Evolutionary conservation across 2,888 invertebrate species (phyloP).

Genomic region (Agrenia bidenticulata): DNA sequence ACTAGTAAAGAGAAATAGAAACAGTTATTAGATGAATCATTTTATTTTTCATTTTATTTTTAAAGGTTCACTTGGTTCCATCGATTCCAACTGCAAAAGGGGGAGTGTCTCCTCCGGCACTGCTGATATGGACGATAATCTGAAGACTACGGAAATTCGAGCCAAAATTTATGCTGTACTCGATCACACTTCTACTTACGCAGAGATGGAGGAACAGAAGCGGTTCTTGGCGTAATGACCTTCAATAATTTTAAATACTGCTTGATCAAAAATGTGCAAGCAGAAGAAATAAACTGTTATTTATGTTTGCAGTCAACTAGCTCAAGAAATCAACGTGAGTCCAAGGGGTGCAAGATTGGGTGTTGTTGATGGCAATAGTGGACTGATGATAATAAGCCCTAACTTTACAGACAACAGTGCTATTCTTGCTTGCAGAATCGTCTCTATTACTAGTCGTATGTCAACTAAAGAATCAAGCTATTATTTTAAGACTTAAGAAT

Average conservation of each 20-base stretch:
- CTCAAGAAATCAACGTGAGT: conserved; percentile 38
- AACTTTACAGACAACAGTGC: conserved; percentile 46
- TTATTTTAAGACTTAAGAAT: not conserved
- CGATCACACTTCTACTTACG: conserved; percentile 37
- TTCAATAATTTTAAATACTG: not conserved
- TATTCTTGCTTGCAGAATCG: conserved; percentile 38
- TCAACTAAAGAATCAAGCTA: not conserved
- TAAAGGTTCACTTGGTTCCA: conserved; percentile 21
- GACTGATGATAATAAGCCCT: conserved; percentile 43
- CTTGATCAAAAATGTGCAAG: not conserved
- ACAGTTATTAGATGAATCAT: no score
- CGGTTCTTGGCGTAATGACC: conserved; percentile 43
- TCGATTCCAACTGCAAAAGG: conserved; percentile 26
- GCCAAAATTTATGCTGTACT: conserved; percentile 46
- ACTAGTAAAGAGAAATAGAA: not conserved
- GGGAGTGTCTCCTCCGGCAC: not conserved
- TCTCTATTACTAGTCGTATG: conserved; percentile 26
- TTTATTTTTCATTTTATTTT: conserved; percentile 4
- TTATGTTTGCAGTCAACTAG: conserved; percentile 38
- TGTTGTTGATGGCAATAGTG: conserved; percentile 45
- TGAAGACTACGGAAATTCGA: conserved; percentile 28
- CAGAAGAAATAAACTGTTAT: conserved; percentile 12
- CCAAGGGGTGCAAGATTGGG: conserved; percentile 48
- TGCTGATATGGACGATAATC: conserved; percentile 30
- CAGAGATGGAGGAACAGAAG: conserved; percentile 36